Base-by-base conservation (phyloP, 2,888 invertebrate species). In the Exephanes ischioxanthus region DNA sequence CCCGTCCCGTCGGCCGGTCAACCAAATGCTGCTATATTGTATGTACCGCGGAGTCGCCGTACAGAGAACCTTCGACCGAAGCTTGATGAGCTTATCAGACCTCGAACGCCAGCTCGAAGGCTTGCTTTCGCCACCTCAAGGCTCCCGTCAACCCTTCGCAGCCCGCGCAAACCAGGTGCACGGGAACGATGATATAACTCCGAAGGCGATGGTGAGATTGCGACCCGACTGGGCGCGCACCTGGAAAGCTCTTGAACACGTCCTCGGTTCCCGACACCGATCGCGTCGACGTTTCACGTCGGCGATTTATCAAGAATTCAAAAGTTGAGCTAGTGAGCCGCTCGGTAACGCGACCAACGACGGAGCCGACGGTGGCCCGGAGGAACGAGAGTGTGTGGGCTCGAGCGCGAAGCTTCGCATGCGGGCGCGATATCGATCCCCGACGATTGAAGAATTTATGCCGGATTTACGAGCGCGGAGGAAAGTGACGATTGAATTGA, bases 81-180 rank as follows among this genome's bases (percentile, higher is more conserved):
- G 71, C 79, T 76, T 82, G 85, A 82, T 82, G 85, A 79, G 85
- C 85, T 82, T 79, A 79, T 82, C 82, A 75, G 63, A 14, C 30
- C 66, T 71, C 58, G 66, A 79, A 85, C 85, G 80, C 80, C 77
- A 73, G 33, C 78, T 68, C 80, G 66, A 80, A 78, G 37, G 19
- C 70, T 76, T 55, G 76, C 71, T 71, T 78, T 78, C 63, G 48
- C 37, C 51, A 73, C 58, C 58, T 26, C 26, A 14, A 58, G 11
- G 58, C 26, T 48, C 53, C 22, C 45, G 53, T 26, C 63, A 5
- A 33, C 51, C 41, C 53, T 82, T 76, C 53, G 48, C 53, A 63
- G 67, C 61, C 68, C 78, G 68, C 73, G 63, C 22, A 16, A n/a
- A 22, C 33, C 37, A 67, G 33, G 70, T 51, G 30, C 58, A 61